These are phyloP conservation scores for Drosophila macrothrix DNA, from an alignment of 2,888 invertebrate species.

Conservation along the genomic window DNA sequence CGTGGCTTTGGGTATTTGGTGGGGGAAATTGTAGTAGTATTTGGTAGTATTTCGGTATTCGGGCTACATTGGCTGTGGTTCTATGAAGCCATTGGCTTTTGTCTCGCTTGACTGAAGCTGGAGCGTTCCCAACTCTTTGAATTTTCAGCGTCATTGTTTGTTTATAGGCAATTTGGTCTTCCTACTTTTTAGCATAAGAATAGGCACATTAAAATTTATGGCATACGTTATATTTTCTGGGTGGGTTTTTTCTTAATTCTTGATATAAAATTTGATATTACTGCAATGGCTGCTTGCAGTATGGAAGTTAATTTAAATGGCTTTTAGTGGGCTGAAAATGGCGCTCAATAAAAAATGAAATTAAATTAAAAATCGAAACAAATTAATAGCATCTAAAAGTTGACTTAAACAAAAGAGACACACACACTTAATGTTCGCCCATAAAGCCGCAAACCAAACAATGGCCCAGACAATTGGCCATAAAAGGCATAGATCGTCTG, in stretches of 20 bases:
- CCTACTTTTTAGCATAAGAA: slow-evolving; percentile 73
- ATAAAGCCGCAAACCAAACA: slow-evolving; percentile 47
- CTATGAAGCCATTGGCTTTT: slow-evolving; percentile 76
- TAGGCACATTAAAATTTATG: slow-evolving; percentile 69
- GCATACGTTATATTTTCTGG: slow-evolving; percentile 50
- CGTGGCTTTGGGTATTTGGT: slow-evolving; percentile 18
- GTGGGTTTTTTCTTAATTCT: slow-evolving; percentile 47
- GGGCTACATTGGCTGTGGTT: slow-evolving; percentile 56
- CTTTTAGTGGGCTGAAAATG: slow-evolving; percentile 23
- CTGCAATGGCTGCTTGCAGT: slow-evolving; percentile 45
- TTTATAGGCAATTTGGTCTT: slow-evolving; percentile 66
- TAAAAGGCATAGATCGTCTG: slow-evolving; percentile 34
- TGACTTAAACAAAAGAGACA: slow-evolving; percentile 46
- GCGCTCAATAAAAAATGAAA: slow-evolving; percentile 52
- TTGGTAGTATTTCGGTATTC: slow-evolving; percentile 15
- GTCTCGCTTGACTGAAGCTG: slow-evolving; percentile 56
- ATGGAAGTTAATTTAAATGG: slow-evolving; percentile 24
- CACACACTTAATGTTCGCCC: slow-evolving; percentile 41
- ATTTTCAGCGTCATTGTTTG: slow-evolving; percentile 69
- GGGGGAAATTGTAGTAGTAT: slow-evolving; percentile 3
- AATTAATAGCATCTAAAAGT: slow-evolving; percentile 55
- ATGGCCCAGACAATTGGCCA: slow-evolving; percentile 56
- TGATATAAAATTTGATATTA: slow-evolving; percentile 29
- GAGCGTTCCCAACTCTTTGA: slow-evolving; percentile 40
- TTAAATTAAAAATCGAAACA: slow-evolving; percentile 60